Evolutionary conservation across 2,797 vertebrate genomes (phyloP).

Genomic region (Acrossocheilus wenchowensis): DNA sequence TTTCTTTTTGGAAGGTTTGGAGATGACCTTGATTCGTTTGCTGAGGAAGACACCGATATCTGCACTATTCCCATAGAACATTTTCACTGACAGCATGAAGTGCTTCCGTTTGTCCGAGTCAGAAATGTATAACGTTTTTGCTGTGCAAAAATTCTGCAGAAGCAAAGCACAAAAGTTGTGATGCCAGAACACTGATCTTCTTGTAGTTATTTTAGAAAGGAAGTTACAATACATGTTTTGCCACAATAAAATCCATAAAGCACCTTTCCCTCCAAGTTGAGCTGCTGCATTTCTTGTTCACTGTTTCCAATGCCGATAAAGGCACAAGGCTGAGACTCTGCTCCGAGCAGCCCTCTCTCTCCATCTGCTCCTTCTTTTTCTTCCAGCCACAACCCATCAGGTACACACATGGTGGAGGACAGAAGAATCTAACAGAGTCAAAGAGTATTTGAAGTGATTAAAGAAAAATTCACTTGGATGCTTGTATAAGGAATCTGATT

Average conservation of each 20-base stretch:
- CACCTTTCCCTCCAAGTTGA: conserved; percentile 98
- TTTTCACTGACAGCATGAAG: conserved; percentile 99
- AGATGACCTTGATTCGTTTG: conserved; percentile 98
- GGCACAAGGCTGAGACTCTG: conserved; percentile 97
- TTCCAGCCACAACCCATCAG: conserved; percentile 98
- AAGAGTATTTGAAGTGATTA: neutral
- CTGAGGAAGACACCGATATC: conserved; percentile 97
- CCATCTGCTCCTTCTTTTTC: conserved; percentile 97
- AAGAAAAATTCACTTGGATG: neutral
- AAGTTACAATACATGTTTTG: neutral
- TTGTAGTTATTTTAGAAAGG: neutral
- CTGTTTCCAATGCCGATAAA: conserved; percentile 99
- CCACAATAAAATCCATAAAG: neutral
- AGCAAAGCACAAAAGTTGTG: neutral
- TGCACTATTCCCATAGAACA: conserved; percentile 97
- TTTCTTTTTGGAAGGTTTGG: conserved; percentile 99
- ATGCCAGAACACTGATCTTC: neutral
- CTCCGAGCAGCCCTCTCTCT: conserved; percentile 93
- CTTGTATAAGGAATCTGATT: neutral
- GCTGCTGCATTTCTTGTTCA: conserved; percentile 99
- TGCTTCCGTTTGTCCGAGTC: conserved; percentile 98
- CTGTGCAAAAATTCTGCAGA: conserved; percentile 95
- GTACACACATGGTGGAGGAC: conserved; percentile 96
- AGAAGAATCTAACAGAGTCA: conserved; percentile 87
- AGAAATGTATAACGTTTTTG: conserved; percentile 98